Base-by-base conservation (phyloP, 2,888 invertebrate species). In the Eupithecia vulgata region DNA sequence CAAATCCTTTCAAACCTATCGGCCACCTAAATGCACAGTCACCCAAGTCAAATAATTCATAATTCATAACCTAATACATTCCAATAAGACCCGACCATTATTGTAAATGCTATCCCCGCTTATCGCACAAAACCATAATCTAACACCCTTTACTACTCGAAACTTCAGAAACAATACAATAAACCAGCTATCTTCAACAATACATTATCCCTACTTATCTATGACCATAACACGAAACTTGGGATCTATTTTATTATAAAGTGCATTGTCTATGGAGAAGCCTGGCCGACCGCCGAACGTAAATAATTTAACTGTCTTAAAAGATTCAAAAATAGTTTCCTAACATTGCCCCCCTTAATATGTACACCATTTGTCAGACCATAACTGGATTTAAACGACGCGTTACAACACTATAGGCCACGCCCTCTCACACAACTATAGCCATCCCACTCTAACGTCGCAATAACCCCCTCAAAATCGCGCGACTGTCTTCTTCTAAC, bases 281-380 rank as follows among this genome's bases (percentile, higher is more conserved):
- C 87, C 85, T 89, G 91, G 90, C 88, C 88, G 89, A 90, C 93
- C 92, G 84, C 87, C 86, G 87, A 88, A 90, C 90, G 89, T 94
- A 94, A 94, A 94, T 94, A 94, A 94, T 94, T 94, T 93, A 94
- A 92, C 92, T 92, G 93, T 94, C 94, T 94, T 94, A 94, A 94
- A 94, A 94, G 94, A 94, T 94, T 94, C 94, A 94, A 94, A 94
- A 94, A 94, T 94, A 94, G 94, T 94, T 93, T 94, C 90, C 93
- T 93, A 92, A 93, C 94, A 92, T 92, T 92, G 91, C 94, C 94
- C 93, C 92, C 93, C 91, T 91, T 93, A 93, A 94, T 94, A 93
- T 93, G 93, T 93, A 91, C 91, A 93, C 94, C 94, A 94, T 94
- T 94, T 94, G 93, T 93, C 94, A 94, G 94, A 85, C 93, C 92